A percentile compares a stretch with the other conserved stretches of the same genome.
Evolutionary conservation across 1,140 invertebrate species (phyloP).

Genomic region (Scaptomyza montana): DNA sequence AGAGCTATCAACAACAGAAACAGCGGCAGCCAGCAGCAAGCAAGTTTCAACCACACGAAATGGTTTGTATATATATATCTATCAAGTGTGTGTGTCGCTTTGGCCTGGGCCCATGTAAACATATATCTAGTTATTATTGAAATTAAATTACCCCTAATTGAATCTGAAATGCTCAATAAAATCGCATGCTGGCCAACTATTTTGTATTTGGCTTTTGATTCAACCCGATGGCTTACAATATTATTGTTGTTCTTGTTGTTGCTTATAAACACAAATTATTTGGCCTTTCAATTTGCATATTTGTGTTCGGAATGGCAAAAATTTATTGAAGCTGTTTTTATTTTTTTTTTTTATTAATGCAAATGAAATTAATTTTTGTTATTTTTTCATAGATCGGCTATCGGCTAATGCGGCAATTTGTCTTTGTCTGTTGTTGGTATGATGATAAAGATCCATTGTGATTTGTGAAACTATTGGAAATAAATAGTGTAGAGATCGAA

Average conservation of each 20-base stretch:
- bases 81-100: conserved; percentile 24
- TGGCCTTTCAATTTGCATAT: conserved; percentile 56
- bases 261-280: conserved; percentile 27
- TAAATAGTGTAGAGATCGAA: background rate
- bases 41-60: conserved; percentile 23
- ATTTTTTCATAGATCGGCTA: conserved; percentile 71
- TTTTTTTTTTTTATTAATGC: conserved; percentile 63
- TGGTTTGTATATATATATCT: conserved; percentile 34
- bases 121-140: conserved; percentile 78
- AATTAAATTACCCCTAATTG: conserved; percentile 83
- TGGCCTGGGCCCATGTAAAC: conserved; percentile 21
- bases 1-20: conserved; percentile 47
- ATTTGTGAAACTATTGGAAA: conserved; percentile 33
- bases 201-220: conserved; percentile 58
- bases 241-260: conserved; percentile 9
- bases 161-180: conserved; percentile 83
- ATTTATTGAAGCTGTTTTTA: conserved; percentile 35
- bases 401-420: conserved; percentile 76
- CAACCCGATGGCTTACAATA: background rate
- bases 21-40: background rate
- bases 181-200: conserved; percentile 79
- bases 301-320: conserved; percentile 55
- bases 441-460: conserved; percentile 40
- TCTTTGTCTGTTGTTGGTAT: conserved; percentile 59
- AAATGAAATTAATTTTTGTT: conserved; percentile 79